Base-by-base conservation (phyloP, 2,888 invertebrate genomes). In the Operophtera brumata region DNA sequence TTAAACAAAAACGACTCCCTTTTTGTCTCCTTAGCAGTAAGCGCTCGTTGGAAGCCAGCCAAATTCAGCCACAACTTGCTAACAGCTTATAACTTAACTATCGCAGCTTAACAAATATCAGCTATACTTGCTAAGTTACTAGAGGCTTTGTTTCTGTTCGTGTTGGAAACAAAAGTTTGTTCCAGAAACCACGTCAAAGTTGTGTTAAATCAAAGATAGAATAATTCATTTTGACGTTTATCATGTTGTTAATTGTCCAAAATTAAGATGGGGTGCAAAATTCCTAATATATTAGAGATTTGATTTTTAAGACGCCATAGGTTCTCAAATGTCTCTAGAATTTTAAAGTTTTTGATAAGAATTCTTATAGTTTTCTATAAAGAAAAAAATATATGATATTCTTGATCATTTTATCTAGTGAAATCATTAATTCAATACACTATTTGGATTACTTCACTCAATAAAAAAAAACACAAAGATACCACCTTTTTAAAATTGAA, bases 31-130 rank as follows among this genome's bases (percentile, higher is more conserved):
- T 6, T 47, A 37, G 47, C 58, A 63, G 61, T 62, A 61, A 60
- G 59, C 58, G 65, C 54, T 57, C 26, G 54, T 47, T 67, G 69
- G 67, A 54, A 46, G 36, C 47, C 47, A 28, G 65, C 69, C 69
- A 67, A 66, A 65, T 57, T 51, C 52, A 39, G 39, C 60, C 60
- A 36, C 61, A 67, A 69, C 60, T 67, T 66, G 57, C 64, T 44
- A 64, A 57, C 58, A 60, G 64, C 66, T 67, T 66, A 67, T 66
- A 65, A 65, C 65, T 66, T 62, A 65, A 67, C 62, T 61, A 66
- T 61, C 54, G 57, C 50, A 59, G 62, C 63, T 66, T 64, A 58
- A 61, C 64, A 62, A 68, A 67, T 69, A 66, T 47, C 52, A 57
- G 53, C 53, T 50, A 54, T 57, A 34, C 52, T 52, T 58, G 52